Base-by-base conservation (phyloP, 2,888 invertebrate genomes). In the Priocnemis perturbator region DNA sequence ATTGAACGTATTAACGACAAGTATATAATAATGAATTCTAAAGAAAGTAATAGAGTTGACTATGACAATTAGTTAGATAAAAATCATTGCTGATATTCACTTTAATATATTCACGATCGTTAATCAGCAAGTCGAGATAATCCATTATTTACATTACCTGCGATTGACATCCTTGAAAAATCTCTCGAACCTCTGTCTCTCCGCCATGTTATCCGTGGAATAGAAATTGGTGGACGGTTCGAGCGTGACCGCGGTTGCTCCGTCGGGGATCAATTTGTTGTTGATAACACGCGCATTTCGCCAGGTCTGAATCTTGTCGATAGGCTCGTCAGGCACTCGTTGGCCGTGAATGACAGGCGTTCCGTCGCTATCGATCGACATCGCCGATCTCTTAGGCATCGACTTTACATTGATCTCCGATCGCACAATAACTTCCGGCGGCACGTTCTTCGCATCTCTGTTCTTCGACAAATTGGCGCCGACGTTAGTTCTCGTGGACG, bases 241-340 rank as follows among this genome's bases (percentile, higher is more conserved):
- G 57, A 92, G 92, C 74, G 91, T 92, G 0, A 93, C 92, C 59
- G 93, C 93, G 71, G 91, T 91, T 76, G 93, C 93, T 5, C 93
- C 93, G 81, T 93, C 92, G 19, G 95, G 94, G 56, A 95, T 91
- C 60, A 97, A 89, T 86, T 95, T 93, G 64, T 95, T 95, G 83
- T 97, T 96, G 56, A 97, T 95, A 15, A 97, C 96, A 74, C 96
- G 91, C 0, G 96, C 97, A 88, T 97, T 97, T 64, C 97, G 91
- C 96, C 96, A 97, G 0, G 94, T 94, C 86, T 95, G 95, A 23
- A 90, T 89, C 76, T 93, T 94, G 83, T 96, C 95, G 59, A 93
- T 93, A 65, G 95, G 95, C 77, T 96, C 95, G 83, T 97, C 97
- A 0, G 96, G 96, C 50, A 96, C 93, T 67, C 96, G 92, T 0